Evolutionary conservation across 2,888 invertebrate species (phyloP), one percentile per base, ranked within the genome.

Genomic region (Euclidia mi): DNA sequence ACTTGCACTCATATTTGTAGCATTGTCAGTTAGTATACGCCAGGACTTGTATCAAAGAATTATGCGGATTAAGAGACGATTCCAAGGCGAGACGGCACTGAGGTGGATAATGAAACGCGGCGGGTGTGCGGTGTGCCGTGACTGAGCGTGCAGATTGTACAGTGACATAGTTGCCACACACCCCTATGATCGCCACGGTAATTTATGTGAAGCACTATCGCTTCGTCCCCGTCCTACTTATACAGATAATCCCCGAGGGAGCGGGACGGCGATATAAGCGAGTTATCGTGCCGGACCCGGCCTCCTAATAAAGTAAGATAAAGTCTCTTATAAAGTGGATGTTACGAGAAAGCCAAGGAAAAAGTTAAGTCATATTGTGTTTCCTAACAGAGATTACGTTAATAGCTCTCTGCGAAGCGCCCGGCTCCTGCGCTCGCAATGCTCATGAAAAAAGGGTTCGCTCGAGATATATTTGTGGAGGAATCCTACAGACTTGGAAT

Each of bases 361-460:
- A 62, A 71, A 71, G 61, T 72, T 62, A 49, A 68, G 76, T 75
- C 65, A 71, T 68, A 63, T 65, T 62, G 72, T 67, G 76, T 71
- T 65, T 40, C 38, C 45, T 57, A 38, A 59, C 47, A 50, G 56
- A 71, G 67, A 71, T 74, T 57, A 66, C 59, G 49, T 40, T 71
- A 63, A 66, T 57, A 71, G 71, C 50, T 44, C 52, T 53, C 41
- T 41, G 50, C 47, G 50, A 41, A 51, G 57, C 51, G n/a, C n/a
- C n/a, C n/a, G n/a, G n/a, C n/a, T n/a, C 58, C 48, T 42, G 6
- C 50, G 37, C 40, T 35, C 44, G 42, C 20, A n/a, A n/a, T 38
- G 55, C 29, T 45, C 25, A 48, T 49, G 48, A 50, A 44, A 37
- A 45, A 52, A 31, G 37, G 40, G 12, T 52, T 31, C 12, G 14